These are phyloP conservation scores for Eustalomyia histrio DNA, from an alignment of 2,888 invertebrate species.

Conservation along the genomic window DNA sequence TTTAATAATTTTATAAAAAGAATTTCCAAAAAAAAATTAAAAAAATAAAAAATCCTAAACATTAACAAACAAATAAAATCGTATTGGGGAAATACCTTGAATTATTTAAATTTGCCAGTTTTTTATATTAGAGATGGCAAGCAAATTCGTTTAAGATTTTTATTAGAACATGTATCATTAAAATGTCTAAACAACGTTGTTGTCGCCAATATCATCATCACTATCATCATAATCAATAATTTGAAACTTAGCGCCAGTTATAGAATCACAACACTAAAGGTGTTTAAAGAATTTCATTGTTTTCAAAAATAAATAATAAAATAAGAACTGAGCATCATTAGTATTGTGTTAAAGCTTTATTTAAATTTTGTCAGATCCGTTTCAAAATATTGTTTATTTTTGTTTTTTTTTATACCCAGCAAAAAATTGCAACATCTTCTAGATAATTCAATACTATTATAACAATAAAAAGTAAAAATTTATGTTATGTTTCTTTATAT, in stretches of 20 bases:
- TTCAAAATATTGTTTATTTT: conserved; percentile 3
- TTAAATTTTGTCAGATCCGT: background rate
- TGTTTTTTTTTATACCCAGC: conserved; percentile 9
- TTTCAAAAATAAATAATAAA: background rate
- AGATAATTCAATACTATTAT: too few species aligned
- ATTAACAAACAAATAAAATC: conserved; percentile 14
- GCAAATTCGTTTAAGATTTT: background rate
- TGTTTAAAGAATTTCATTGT: conserved; percentile 17
- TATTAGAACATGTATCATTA: background rate
- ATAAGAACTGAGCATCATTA: conserved; percentile 40
- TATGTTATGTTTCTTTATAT: too few species aligned
- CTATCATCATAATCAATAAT: conserved; percentile 1
- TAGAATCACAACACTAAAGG: background rate
- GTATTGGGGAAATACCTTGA: conserved; percentile 50
- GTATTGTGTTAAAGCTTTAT: conserved; percentile 21
- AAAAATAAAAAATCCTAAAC: too few species aligned
- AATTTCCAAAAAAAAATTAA: background rate
- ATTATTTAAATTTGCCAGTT: conserved; percentile 19
- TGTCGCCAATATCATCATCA: background rate
- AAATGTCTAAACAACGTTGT: background rate
- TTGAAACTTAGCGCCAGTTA: background rate
- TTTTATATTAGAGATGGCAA: background rate
- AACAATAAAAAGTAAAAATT: too few species aligned
- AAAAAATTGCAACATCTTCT: too few species aligned
- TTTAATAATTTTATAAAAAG: background rate